A percentile compares a stretch with the other conserved stretches of the same genome.
These are phyloP conservation scores for Arctocebus calabarensis DNA, from an alignment of 2,797 vertebrate species.

Conservation along the genomic window DNA sequence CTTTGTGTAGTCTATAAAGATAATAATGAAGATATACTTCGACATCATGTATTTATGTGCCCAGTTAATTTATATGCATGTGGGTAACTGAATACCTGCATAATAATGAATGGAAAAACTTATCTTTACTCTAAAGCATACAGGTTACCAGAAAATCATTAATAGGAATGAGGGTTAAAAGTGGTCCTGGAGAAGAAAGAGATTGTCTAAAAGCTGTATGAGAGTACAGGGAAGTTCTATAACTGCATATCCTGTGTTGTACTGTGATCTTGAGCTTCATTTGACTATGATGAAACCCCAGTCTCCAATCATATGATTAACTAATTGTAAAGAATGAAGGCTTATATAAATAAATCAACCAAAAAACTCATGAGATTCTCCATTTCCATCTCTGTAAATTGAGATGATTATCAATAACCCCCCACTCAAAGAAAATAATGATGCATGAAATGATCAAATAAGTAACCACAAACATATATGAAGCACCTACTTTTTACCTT, in stretches of 20 bases:
- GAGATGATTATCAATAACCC: not conserved
- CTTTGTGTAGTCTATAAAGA: not conserved
- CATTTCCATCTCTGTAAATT: slow-evolving; percentile 5
- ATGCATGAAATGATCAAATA: not conserved
- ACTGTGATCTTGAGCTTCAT: not conserved
- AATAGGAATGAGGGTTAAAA: slow-evolving; percentile 35
- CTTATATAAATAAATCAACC: not conserved
- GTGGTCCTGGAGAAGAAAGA: slow-evolving; percentile 36
- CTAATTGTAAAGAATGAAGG: slow-evolving; percentile 19
- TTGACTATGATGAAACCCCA: not conserved
- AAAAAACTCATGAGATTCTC: not conserved
- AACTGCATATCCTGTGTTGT: slow-evolving; percentile 18
- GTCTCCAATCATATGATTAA: not conserved
- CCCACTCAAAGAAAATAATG: not conserved
- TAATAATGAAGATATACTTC: slow-evolving; percentile 33
- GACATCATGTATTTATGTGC: not conserved
- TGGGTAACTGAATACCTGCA: not conserved
- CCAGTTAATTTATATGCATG: not conserved
- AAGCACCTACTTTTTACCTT: not conserved
- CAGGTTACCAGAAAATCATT: slow-evolving; percentile 5
- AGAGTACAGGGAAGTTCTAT: not conserved
- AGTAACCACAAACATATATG: not conserved
- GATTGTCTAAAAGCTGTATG: not conserved
- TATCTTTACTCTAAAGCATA: slow-evolving; percentile 34
- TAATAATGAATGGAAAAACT: slow-evolving; percentile 44